Percentiles rank a stretch among this genome's conserved stretches.
phyloP scores from a whole-genome alignment of 2,888 invertebrate species.

The Heteromyza rotundicornis region DNA sequence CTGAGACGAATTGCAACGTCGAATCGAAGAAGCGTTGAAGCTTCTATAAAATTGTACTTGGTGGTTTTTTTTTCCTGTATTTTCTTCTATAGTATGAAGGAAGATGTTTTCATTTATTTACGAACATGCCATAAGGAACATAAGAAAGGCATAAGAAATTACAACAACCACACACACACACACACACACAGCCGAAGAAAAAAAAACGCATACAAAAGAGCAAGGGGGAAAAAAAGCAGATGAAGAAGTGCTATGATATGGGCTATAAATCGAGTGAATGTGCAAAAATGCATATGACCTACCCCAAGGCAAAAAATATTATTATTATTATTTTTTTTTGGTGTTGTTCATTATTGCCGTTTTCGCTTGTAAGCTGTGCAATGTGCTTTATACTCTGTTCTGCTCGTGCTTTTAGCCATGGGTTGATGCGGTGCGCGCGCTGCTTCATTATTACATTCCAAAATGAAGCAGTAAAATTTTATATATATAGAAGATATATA shows the following conservation, averaged over 20 bases:
- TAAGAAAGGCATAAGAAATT: background rate
- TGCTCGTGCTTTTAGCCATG: too few relatives aligned
- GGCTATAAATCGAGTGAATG: background rate
- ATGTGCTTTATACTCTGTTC: too few relatives aligned
- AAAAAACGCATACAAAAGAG: background rate
- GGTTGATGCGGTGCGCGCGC: slow-evolving; percentile 23
- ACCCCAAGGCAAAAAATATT: slow-evolving; percentile 57
- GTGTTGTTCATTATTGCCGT: slow-evolving; percentile 14
- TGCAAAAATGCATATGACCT: slow-evolving; percentile 46
- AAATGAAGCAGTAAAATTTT: slow-evolving; percentile 45
- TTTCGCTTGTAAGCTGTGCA: too few relatives aligned
- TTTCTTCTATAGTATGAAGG: background rate
- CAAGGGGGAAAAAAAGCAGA: background rate
- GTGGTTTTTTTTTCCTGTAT: too few relatives aligned
- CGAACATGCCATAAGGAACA: background rate
- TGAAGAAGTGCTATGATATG: background rate
- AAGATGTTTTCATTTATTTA: background rate
- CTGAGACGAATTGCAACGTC: background rate
- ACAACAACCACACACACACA: background rate
- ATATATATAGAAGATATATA: slow-evolving; percentile 30
- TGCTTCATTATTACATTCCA: slow-evolving; percentile 40
- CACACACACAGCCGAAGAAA: background rate
- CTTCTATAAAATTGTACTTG: background rate
- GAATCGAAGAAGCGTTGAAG: background rate
- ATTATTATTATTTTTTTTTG: slow-evolving; percentile 40